Evolutionary conservation across 1,140 invertebrate species (phyloP), one percentile per base, ranked within the genome.

Genomic region (Aphis craccivora): DNA sequence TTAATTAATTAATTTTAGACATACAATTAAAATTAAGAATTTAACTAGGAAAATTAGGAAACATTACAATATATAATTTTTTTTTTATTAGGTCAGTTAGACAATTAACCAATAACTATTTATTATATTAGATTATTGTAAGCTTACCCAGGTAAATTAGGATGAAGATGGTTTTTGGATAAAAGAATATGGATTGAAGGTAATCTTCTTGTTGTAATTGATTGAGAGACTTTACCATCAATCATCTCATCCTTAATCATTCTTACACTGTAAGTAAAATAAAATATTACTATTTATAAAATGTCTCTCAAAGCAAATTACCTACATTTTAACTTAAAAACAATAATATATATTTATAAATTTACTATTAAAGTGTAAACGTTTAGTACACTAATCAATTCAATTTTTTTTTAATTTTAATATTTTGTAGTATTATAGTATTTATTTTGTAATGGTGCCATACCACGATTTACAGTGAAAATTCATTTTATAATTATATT

Each of bases 131-230:
- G 14, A 93, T 84, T 93, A 53, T 55, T 40, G 18, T 53, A 92
- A 23, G 23, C 81, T 93, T 86, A 93, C 91, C 91, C 91, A 20
- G 91, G 30, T 93, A 93, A 93, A 53, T 84, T 53, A 8, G 48
- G 48, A 40, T 55, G 43, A 30, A 92, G 91, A 30, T 95, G 94
- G 94, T 97, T 95, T 89, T 96, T 95, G 35, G 97, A 97, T 84
- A 98, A 95, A 40, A 97, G 95, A 94, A 98, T 98, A 94, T 98
- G 97, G 87, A 98, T 96, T 94, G 97, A 96, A 86, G 98, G 97
- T 95, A 97, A 96, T 95, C 97, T 96, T 94, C 97, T 95, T 94
- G 96, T 97, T 43, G 91, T 93, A 40, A 93, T 93, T 22, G 76
- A 86, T 86, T 93, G n/a, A 86, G 81, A 53, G 5, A 93, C 48